A percentile compares a stretch with the other conserved stretches of the same genome.
phyloP scores from a whole-genome alignment of 2,888 invertebrate genomes.

The Allolobophora icterica region DNA sequence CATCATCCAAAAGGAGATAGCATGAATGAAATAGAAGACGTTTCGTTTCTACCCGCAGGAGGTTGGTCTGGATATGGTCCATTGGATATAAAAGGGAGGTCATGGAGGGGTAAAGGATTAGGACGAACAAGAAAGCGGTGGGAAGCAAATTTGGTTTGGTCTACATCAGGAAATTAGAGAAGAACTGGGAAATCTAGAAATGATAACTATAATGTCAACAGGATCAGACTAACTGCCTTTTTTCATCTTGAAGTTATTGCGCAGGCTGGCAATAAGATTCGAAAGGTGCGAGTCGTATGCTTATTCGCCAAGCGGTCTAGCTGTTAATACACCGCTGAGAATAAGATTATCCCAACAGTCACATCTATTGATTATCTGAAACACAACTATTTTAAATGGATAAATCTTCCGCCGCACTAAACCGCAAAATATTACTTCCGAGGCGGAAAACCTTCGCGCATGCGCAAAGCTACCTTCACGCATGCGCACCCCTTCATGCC shows the following conservation, averaged over 20 bases:
- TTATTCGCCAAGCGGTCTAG: not conserved
- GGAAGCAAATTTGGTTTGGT: not conserved
- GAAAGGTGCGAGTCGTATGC: not conserved
- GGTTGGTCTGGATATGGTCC: constrained; percentile 15
- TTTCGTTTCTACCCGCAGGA: constrained; percentile 22
- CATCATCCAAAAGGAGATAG: not conserved
- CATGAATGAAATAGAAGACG: constrained; percentile 25
- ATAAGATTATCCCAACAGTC: not conserved
- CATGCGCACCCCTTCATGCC: too few relatives aligned
- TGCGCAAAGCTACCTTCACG: too few relatives aligned
- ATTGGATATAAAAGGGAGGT: not conserved
- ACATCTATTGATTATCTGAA: not conserved
- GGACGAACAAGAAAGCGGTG: not conserved
- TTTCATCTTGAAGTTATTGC: not conserved
- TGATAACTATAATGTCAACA: not conserved
- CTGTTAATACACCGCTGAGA: not conserved
- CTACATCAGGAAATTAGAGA: not conserved
- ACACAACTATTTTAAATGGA: not conserved
- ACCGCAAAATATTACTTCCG: too few relatives aligned
- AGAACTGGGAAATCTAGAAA: not conserved
- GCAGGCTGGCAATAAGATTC: not conserved
- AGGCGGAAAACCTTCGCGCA: too few relatives aligned
- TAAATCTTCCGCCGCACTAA: too few relatives aligned
- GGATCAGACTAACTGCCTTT: not conserved
- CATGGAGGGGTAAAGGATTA: not conserved